A percentile compares a stretch with the other conserved stretches of the same genome.
Conservation (phyloP, 2,797 vertebrate genomes). For the Catostomus latipinnis region DNA sequence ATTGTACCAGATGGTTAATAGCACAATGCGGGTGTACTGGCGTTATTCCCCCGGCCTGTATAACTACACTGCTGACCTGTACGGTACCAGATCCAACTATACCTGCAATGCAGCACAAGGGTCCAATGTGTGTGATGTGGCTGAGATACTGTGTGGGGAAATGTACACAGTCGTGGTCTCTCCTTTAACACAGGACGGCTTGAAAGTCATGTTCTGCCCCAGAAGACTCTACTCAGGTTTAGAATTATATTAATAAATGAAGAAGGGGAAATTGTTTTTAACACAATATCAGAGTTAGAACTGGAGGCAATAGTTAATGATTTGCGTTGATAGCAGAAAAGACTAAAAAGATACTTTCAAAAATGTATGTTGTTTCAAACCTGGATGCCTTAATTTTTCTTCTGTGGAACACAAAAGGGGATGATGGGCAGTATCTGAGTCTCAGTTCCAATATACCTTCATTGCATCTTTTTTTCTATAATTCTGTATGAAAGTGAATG, state of each 20-base stretch:
- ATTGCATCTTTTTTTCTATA: too few relatives aligned
- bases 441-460: too few relatives aligned
- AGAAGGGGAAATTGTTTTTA: neutral
- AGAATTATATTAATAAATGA: neutral
- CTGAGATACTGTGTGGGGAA: slow-evolving; percentile 83
- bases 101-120: slow-evolving; percentile 78
- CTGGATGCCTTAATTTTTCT: too few relatives aligned
- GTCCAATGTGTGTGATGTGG: slow-evolving; percentile 83
- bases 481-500: too few relatives aligned
- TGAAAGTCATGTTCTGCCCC: slow-evolving; percentile 85
- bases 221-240: slow-evolving; percentile 88
- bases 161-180: slow-evolving; percentile 86
- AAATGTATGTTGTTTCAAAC: too few relatives aligned
- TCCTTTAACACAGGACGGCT: slow-evolving; percentile 75
- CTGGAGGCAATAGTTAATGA: too few relatives aligned
- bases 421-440: too few relatives aligned
- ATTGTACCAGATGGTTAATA: slow-evolving; percentile 81
- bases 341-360: too few relatives aligned
- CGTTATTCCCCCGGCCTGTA: slow-evolving; percentile 68
- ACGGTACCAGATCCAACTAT: slow-evolving; percentile 85
- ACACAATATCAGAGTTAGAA: too few relatives aligned
- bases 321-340: too few relatives aligned
- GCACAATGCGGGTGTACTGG: slow-evolving; percentile 86
- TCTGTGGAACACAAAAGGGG: too few relatives aligned
- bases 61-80: slow-evolving; percentile 81